A percentile compares a stretch with the other conserved stretches of the same genome.
Conservation (phyloP, 2,113 vertebrate species). For the Prochilodus magdalenae region DNA sequence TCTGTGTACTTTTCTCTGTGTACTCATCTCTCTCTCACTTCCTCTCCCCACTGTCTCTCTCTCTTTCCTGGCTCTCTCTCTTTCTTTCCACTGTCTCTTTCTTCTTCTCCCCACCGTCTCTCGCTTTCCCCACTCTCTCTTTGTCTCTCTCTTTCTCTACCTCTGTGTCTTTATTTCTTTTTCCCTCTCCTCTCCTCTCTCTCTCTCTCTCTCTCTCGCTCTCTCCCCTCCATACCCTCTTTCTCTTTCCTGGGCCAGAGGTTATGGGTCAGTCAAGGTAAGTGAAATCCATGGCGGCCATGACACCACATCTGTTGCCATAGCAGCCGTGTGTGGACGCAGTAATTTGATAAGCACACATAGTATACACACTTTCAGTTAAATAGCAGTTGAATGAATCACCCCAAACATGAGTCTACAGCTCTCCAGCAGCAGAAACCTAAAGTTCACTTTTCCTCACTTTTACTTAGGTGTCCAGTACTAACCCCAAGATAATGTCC, state of each 20-base stretch:
- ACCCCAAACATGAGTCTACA: too few species aligned
- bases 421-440: too few species aligned
- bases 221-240: background rate
- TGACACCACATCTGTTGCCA: constrained; percentile 7
- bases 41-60: too few species aligned
- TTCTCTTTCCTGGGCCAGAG: background rate
- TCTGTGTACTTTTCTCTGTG: too few species aligned
- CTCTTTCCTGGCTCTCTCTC: background rate
- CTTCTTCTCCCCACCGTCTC: too few species aligned
- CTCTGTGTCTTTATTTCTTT: background rate
- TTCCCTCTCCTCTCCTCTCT: background rate
- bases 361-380: background rate
- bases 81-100: background rate
- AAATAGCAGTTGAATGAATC: too few species aligned
- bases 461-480: background rate
- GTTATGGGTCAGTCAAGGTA: constrained; percentile 20
- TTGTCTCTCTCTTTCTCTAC: background rate
- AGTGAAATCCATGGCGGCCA: background rate
- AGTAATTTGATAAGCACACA: background rate
- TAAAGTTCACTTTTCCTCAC: too few species aligned
- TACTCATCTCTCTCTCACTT: too few species aligned
- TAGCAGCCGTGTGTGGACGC: constrained; percentile 28
- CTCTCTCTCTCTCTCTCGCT: background rate
- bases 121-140: background rate
- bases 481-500: background rate